These are phyloP conservation scores for Neuroterus valhalla DNA, from an alignment of 1,140 invertebrate genomes.

Conservation along the genomic window DNA sequence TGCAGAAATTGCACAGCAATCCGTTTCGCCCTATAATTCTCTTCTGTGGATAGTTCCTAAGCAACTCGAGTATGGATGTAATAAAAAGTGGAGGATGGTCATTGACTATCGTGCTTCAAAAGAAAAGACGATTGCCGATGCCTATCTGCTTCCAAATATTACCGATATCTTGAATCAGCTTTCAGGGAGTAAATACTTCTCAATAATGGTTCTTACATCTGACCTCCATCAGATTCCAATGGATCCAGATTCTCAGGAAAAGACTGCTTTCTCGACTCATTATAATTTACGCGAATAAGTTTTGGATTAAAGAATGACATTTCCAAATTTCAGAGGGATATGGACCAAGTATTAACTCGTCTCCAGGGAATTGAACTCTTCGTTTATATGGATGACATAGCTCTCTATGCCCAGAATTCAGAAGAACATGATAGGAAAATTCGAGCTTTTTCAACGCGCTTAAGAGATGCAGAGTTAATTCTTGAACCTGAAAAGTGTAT, in stretches of 20 bases:
- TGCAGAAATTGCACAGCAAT: background rate
- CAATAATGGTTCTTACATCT: background rate
- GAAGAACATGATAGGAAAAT: background rate
- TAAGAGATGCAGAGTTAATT: background rate
- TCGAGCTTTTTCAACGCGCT: background rate
- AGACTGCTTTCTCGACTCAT: background rate
- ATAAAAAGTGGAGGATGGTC: background rate
- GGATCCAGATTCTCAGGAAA: background rate
- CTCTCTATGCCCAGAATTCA: background rate
- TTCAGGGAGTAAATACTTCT: background rate
- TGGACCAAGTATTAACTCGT: background rate
- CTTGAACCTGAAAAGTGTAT: background rate
- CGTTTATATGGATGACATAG: background rate
- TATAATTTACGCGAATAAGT: background rate
- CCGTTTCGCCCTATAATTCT: background rate
- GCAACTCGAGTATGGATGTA: background rate
- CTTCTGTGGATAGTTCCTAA: background rate
- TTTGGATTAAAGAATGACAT: background rate
- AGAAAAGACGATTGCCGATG: background rate
- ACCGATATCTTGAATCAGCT: background rate
- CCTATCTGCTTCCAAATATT: background rate
- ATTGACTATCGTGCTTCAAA: background rate
- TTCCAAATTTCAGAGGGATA: background rate
- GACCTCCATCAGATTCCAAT: background rate
- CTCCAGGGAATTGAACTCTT: background rate